These are phyloP conservation scores for Saccopteryx leptura DNA, from an alignment of 2,113 vertebrate species.

Conservation along the genomic window DNA sequence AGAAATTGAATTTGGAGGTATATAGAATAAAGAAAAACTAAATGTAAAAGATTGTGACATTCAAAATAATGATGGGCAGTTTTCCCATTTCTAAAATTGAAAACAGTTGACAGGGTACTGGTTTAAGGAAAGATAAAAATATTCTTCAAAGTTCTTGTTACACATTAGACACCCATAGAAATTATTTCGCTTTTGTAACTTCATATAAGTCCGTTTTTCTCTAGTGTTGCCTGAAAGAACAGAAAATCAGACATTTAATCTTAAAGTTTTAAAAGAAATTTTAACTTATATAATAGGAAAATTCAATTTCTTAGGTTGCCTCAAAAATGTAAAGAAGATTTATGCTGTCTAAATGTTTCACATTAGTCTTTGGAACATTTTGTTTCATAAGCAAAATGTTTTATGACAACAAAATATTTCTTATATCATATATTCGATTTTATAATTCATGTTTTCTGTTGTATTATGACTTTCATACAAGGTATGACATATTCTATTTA, in stretches of 20 bases:
- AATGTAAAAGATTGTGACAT: not conserved
- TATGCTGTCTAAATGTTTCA: not conserved
- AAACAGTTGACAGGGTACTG: not conserved
- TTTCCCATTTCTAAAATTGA: not conserved
- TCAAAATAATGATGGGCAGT: not conserved
- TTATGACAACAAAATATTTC: not conserved
- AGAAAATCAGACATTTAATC: not conserved
- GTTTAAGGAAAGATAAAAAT: not conserved
- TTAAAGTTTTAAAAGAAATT: not conserved
- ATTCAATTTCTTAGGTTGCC: not conserved
- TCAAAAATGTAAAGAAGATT: constrained; percentile 42
- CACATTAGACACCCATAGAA: not conserved
- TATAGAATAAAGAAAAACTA: not conserved
- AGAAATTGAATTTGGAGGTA: not conserved
- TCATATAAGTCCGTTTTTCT: not conserved
- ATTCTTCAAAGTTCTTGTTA: not conserved
- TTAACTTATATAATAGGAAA: not conserved
- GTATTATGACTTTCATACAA: not conserved
- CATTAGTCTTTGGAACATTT: not conserved
- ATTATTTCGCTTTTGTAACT: not conserved
- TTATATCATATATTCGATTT: not conserved
- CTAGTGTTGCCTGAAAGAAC: not conserved
- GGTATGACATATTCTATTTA: not conserved
- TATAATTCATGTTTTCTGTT: constrained; percentile 1
- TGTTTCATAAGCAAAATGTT: constrained; percentile 45